Conservation (phyloP, 2,797 vertebrate species). For the Aldrovandia affinis region DNA sequence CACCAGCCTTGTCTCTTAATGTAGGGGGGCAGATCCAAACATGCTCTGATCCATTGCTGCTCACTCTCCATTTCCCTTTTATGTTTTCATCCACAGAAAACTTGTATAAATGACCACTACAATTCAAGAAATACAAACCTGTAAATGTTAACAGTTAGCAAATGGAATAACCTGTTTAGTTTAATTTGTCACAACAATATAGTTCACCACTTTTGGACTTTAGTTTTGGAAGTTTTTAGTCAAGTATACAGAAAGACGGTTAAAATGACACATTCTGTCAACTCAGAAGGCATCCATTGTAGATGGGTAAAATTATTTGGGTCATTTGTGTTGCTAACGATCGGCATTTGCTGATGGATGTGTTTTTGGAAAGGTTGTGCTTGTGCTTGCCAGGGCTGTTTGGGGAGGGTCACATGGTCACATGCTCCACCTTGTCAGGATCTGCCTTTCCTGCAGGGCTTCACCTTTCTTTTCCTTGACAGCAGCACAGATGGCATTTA, state of each 20-base stretch:
- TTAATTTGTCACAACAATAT: not conserved
- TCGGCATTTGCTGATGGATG: too few species aligned
- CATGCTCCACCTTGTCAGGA: not conserved
- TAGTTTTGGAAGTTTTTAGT: too few species aligned
- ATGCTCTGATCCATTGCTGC: not conserved
- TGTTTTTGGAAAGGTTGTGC: not conserved
- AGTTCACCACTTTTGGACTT: too few species aligned
- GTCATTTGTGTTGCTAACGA: not conserved
- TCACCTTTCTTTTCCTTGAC: slow-evolving; percentile 9
- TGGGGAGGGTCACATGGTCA: not conserved
- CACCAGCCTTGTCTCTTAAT: not conserved
- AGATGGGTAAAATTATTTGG: not conserved
- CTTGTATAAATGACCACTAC: not conserved
- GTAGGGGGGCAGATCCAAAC: not conserved
- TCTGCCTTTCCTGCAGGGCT: slow-evolving; percentile 39
- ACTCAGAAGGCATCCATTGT: not conserved
- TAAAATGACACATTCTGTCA: not conserved
- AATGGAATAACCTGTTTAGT: slow-evolving; percentile 14
- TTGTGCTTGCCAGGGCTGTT: slow-evolving; percentile 16
- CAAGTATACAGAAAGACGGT: not conserved
- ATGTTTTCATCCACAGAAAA: not conserved
- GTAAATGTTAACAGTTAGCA: not conserved
- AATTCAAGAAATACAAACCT: not conserved
- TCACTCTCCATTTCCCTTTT: not conserved
- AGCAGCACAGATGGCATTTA: not conserved